phyloP scores from a whole-genome alignment of 2,888 invertebrate species.

The Phaonia tiefii region DNA sequence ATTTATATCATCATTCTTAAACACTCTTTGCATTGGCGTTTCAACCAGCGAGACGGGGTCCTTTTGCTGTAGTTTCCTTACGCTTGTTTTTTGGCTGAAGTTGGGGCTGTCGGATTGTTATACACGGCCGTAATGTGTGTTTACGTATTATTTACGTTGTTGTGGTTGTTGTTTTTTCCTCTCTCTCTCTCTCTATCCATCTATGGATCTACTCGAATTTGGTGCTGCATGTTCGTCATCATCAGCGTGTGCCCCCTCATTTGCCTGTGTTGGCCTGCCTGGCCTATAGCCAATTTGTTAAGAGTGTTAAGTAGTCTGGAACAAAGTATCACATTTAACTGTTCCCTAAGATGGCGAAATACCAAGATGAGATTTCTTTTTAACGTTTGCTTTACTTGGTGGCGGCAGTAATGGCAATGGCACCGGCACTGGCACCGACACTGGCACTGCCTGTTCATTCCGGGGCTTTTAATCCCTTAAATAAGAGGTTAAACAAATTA shows the following conservation, averaged over 20 bases:
- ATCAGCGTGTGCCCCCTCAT: background rate
- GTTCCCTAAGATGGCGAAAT: background rate
- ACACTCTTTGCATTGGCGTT: background rate
- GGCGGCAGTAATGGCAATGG: no score
- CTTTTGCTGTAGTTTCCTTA: background rate
- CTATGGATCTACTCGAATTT: no score
- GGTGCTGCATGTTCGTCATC: background rate
- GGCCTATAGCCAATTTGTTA: constrained; percentile 56
- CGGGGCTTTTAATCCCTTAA: constrained; percentile 51
- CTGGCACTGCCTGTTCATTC: constrained; percentile 21
- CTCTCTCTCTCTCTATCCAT: no score
- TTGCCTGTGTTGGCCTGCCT: constrained; percentile 16
- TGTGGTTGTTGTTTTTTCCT: no score
- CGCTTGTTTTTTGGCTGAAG: background rate
- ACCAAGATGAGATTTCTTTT: constrained; percentile 33
- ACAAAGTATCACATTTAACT: constrained; percentile 39
- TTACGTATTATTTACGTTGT: constrained; percentile 31
- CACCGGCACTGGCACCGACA: no score
- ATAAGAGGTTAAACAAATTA: constrained; percentile 63
- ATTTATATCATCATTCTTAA: constrained; percentile 19
- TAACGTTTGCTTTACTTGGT: no score
- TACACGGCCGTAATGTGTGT: constrained; percentile 30
- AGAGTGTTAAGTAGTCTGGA: constrained; percentile 44
- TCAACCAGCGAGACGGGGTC: background rate
- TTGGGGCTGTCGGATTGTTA: background rate